These are phyloP conservation scores for Spinibarbus caldwelli DNA, from an alignment of 2,797 vertebrate species.

Conservation along the genomic window DNA sequence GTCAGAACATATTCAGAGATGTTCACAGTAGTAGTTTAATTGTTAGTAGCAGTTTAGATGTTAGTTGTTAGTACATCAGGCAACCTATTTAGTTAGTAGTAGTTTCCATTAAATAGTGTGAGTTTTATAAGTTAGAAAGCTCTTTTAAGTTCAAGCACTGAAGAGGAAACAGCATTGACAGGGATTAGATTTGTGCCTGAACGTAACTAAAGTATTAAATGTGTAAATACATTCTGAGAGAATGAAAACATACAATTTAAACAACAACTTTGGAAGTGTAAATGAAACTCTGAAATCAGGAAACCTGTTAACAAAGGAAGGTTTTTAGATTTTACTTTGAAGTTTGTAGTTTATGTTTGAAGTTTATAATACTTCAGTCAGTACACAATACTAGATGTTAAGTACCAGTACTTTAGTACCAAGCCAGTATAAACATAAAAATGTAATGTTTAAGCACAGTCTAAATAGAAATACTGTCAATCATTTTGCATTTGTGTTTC, in stretches of 20 bases:
- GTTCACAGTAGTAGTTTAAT: not conserved
- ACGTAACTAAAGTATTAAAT: not conserved
- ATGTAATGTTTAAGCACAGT: not conserved
- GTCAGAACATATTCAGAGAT: slow-evolving; percentile 4
- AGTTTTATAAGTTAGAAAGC: too few relatives aligned
- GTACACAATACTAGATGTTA: not conserved
- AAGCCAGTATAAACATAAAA: not conserved
- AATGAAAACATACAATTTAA: not conserved
- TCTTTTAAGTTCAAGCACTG: slow-evolving; percentile 22
- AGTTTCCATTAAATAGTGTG: not conserved
- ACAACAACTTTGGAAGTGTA: not conserved
- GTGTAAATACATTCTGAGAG: not conserved
- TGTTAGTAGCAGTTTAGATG: not conserved
- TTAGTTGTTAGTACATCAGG: slow-evolving; percentile 11
- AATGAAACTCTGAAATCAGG: not conserved
- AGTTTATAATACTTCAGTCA: not conserved
- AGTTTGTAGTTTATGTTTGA: not conserved
- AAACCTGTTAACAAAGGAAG: not conserved
- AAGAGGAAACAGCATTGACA: not conserved
- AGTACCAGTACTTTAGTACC: not conserved
- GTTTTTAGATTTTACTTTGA: not conserved
- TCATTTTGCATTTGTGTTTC: not conserved
- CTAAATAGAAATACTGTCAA: not conserved
- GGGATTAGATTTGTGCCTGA: slow-evolving; percentile 21
- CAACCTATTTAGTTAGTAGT: not conserved